These are phyloP conservation scores for Hyphantria cunea DNA, from an alignment of 1,140 invertebrate species.

Conservation along the genomic window DNA sequence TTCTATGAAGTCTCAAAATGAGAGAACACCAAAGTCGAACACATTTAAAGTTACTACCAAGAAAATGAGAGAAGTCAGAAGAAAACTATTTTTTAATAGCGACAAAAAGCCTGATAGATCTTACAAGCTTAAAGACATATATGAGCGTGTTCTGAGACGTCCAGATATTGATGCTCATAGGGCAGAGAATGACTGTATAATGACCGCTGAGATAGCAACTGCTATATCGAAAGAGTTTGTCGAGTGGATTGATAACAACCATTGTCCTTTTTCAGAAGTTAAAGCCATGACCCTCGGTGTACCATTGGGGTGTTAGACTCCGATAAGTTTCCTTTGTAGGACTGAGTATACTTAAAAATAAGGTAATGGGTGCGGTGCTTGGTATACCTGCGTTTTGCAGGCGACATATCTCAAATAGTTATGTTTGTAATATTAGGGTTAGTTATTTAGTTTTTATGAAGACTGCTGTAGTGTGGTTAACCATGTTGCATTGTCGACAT, in stretches of 20 bases:
- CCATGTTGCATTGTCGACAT: too few species aligned
- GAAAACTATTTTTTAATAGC: constrained; percentile 32
- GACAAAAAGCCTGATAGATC: constrained; percentile 44
- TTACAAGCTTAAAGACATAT: constrained; percentile 82
- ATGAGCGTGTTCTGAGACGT: constrained; percentile 66
- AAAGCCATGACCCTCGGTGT: constrained; percentile 52
- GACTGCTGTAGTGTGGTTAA: too few species aligned
- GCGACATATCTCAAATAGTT: too few species aligned
- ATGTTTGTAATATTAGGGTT: too few species aligned
- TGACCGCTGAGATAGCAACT: constrained; percentile 81
- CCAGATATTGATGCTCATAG: constrained; percentile 73
- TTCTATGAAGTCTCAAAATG: neutral
- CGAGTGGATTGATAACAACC: constrained; percentile 50
- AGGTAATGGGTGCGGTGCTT: too few species aligned
- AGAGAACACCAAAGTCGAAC: neutral
- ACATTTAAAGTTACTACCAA: neutral
- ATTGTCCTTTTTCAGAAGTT: constrained; percentile 44
- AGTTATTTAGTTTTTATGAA: too few species aligned
- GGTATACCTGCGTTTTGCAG: too few species aligned
- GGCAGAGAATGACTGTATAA: constrained; percentile 84
- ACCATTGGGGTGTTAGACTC: neutral
- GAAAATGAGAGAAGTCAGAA: neutral
- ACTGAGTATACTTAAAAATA: too few species aligned
- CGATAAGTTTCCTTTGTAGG: too few species aligned
- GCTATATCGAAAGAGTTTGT: constrained; percentile 51